Conservation (phyloP, 2,888 invertebrate genomes). For the Plagodis pulveraria region DNA sequence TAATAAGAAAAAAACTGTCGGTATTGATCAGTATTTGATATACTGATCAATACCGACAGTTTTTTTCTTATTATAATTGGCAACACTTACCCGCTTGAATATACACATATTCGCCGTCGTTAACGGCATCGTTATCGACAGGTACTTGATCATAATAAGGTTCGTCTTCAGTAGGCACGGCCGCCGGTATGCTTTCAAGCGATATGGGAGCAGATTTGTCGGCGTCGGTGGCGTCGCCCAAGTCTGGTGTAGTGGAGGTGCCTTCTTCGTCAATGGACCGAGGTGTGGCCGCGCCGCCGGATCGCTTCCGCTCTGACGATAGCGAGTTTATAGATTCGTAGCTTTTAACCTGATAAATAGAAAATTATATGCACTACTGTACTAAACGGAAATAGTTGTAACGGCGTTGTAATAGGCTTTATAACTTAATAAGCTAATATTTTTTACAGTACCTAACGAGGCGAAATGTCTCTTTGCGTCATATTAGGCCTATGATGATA, state of each 20-base stretch:
- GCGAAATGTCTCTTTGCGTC: too few relatives aligned
- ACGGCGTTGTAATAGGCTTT: too few relatives aligned
- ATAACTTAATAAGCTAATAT: too few relatives aligned
- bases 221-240: conserved; percentile 60
- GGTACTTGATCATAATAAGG: conserved; percentile 91
- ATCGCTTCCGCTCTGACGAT: conserved; percentile 85
- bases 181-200: conserved; percentile 71
- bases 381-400: too few relatives aligned
- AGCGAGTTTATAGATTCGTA: conserved; percentile 87
- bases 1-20: too few relatives aligned
- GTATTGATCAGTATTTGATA: too few relatives aligned
- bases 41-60: too few relatives aligned
- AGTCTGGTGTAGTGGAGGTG: conserved; percentile 70
- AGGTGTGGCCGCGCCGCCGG: conserved; percentile 80
- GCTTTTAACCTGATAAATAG: conserved; percentile 84
- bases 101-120: conserved; percentile 90
- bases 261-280: conserved; percentile 78
- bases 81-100: conserved; percentile 86
- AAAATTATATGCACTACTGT: too few relatives aligned
- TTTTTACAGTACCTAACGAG: too few relatives aligned
- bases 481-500: too few relatives aligned
- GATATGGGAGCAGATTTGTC: conserved; percentile 76
- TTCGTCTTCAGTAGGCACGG: conserved; percentile 80
- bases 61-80: too few relatives aligned
- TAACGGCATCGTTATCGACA: conserved; percentile 75